Conservation (phyloP, 2,888 invertebrate species). For the Vannuccia rotundouncinata region DNA sequence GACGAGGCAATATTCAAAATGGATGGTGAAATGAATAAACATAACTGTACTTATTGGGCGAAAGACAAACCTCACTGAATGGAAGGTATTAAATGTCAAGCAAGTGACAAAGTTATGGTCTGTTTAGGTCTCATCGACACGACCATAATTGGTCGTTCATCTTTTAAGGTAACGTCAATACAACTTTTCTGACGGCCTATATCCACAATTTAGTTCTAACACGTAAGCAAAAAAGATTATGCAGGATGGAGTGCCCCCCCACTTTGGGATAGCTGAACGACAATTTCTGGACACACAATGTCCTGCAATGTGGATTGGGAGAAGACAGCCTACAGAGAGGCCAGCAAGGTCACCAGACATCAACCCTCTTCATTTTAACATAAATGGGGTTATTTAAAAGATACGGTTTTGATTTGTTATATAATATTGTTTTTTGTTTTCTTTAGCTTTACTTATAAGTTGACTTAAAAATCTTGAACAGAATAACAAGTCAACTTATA, state of each 20-base stretch:
- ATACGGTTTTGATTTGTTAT: not conserved
- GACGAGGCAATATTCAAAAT: conserved; percentile 17
- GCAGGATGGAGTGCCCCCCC: conserved; percentile 23
- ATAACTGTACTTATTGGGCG: conserved; percentile 18
- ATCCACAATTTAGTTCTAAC: conserved; percentile 12
- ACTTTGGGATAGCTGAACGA: not conserved
- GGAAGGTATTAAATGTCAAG: conserved; percentile 19
- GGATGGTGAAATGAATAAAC: conserved; percentile 17
- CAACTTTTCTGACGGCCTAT: not conserved
- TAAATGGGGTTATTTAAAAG: too few relatives aligned
- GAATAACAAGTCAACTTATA: too few relatives aligned
- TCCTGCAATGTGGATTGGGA: not conserved
- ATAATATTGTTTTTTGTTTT: too few relatives aligned
- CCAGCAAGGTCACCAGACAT: conserved; percentile 1
- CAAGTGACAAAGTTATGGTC: conserved; percentile 13
- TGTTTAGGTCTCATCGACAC: conserved; percentile 5
- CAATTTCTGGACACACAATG: too few relatives aligned
- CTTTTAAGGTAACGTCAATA: conserved; percentile 10
- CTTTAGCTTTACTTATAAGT: too few relatives aligned
- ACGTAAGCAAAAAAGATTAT: conserved; percentile 9
- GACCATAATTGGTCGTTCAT: conserved; percentile 11
- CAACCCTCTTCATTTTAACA: conserved; percentile 3
- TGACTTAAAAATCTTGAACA: too few relatives aligned
- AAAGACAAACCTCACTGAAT: not conserved
- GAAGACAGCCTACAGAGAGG: conserved; percentile 1